These are phyloP conservation scores for Tricholauxania praeusta DNA, from an alignment of 2,888 invertebrate species.

Conservation along the genomic window DNA sequence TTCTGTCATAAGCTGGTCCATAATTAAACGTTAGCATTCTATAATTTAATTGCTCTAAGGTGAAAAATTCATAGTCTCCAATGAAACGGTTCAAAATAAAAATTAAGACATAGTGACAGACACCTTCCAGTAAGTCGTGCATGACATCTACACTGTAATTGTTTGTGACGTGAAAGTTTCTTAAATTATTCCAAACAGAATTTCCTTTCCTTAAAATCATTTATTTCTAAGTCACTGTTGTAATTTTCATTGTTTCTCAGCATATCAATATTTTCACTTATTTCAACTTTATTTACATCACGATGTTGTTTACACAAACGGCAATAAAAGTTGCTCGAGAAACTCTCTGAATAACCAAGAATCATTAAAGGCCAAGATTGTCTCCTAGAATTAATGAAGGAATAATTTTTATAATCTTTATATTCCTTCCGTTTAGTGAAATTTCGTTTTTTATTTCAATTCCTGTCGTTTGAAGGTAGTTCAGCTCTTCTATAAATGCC, in stretches of 20 bases:
- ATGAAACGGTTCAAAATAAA: conserved; percentile 36
- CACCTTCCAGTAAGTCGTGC: conserved; percentile 37
- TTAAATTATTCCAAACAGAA: conserved; percentile 34
- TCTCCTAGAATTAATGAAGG: conserved; percentile 29
- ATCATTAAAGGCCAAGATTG: conserved; percentile 34
- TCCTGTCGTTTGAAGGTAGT: conserved; percentile 26
- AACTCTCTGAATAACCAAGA: conserved; percentile 30
- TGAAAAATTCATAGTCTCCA: conserved; percentile 21
- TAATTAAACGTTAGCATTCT: conserved; percentile 36
- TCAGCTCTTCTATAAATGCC: conserved; percentile 24
- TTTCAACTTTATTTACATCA: conserved; percentile 2
- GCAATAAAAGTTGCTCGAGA: conserved; percentile 31
- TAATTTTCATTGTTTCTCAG: conserved; percentile 30
- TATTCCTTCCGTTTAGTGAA: neutral
- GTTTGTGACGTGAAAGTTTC: conserved; percentile 34
- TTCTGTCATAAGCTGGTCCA: conserved; percentile 23
- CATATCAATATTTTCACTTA: conserved; percentile 12
- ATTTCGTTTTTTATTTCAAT: conserved; percentile 14
- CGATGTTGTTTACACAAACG: conserved; percentile 33
- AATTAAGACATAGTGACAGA: conserved; percentile 34
- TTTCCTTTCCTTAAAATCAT: conserved; percentile 31
- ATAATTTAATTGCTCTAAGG: conserved; percentile 33
- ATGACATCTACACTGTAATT: conserved; percentile 38
- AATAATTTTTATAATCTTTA: conserved; percentile 15
- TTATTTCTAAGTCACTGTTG: conserved; percentile 14